phyloP scores from a whole-genome alignment of 2,113 vertebrate species.

The Pyxicephalus adspersus region DNA sequence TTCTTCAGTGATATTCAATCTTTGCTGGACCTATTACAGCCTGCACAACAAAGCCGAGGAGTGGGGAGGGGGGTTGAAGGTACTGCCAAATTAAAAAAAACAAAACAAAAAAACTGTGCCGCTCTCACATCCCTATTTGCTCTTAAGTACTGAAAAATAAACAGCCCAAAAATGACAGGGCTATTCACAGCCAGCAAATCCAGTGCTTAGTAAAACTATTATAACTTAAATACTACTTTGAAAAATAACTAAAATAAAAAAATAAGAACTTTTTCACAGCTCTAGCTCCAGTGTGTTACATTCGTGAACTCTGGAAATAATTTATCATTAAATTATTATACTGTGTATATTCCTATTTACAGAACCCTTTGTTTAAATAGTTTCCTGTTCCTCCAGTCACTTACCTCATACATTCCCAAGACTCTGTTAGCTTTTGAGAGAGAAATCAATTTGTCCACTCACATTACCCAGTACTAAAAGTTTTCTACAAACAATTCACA shows the following conservation, averaged over 20 bases:
- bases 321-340: slow-evolving; percentile 51
- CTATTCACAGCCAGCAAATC: slow-evolving; percentile 25
- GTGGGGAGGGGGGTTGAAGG: background rate
- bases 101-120: background rate
- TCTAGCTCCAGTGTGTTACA: slow-evolving; percentile 50
- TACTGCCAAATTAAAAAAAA: background rate
- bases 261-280: slow-evolving; percentile 50
- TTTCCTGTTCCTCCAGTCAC: slow-evolving; percentile 21
- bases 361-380: slow-evolving; percentile 1
- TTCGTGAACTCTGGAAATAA: slow-evolving; percentile 54
- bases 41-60: background rate
- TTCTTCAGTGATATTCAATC: slow-evolving; percentile 40
- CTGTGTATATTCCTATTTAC: slow-evolving; percentile 41
- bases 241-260: slow-evolving; percentile 50
- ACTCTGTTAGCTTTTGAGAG: slow-evolving; percentile 34
- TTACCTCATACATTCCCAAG: background rate
- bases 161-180: background rate
- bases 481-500: slow-evolving; percentile 77
- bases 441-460: slow-evolving; percentile 68
- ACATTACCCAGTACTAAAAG: slow-evolving; percentile 69
- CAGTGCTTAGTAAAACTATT: slow-evolving; percentile 22
- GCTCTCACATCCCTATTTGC: background rate
- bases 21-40: slow-evolving; percentile 14
- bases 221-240: slow-evolving; percentile 42
- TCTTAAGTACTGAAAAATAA: slow-evolving; percentile 27